Conservation (phyloP, 2,113 vertebrate species). For the Anguilla rostrata region DNA sequence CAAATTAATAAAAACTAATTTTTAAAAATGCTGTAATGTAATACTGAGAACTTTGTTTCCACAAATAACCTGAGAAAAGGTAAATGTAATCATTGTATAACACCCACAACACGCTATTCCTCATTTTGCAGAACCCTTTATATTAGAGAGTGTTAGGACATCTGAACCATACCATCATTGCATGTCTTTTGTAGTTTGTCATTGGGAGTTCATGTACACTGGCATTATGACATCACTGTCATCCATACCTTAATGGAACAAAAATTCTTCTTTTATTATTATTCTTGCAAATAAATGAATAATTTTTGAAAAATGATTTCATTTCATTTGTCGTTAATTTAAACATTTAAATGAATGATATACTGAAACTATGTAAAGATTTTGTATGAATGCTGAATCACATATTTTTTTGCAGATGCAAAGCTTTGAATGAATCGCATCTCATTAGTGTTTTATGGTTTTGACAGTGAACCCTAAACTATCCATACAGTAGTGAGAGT, state of each 20-base stretch:
- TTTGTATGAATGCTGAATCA: background rate
- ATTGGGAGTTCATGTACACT: background rate
- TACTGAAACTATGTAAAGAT: too few relatives aligned
- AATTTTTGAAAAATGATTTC: background rate
- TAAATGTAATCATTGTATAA: constrained; percentile 8
- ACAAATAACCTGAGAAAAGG: constrained; percentile 35
- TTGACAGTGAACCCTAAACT: background rate
- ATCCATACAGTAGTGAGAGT: background rate
- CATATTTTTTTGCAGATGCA: too few relatives aligned
- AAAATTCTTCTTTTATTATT: background rate
- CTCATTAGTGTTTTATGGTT: background rate
- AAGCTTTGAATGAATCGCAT: background rate
- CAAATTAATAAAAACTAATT: constrained; percentile 15
- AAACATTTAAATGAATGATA: too few relatives aligned
- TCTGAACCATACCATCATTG: background rate
- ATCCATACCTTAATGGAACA: background rate
- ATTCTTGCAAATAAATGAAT: background rate
- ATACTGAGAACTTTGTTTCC: constrained; percentile 37
- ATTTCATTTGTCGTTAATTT: too few relatives aligned
- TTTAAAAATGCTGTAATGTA: constrained; percentile 23
- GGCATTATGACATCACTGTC: background rate
- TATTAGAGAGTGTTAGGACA: background rate
- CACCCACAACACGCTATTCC: constrained; percentile 12
- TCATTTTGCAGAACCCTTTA: background rate
- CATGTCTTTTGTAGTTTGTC: background rate